These are phyloP conservation scores for Stigmatopora nigra DNA, from an alignment of 2,113 vertebrate genomes.

Conservation along the genomic window DNA sequence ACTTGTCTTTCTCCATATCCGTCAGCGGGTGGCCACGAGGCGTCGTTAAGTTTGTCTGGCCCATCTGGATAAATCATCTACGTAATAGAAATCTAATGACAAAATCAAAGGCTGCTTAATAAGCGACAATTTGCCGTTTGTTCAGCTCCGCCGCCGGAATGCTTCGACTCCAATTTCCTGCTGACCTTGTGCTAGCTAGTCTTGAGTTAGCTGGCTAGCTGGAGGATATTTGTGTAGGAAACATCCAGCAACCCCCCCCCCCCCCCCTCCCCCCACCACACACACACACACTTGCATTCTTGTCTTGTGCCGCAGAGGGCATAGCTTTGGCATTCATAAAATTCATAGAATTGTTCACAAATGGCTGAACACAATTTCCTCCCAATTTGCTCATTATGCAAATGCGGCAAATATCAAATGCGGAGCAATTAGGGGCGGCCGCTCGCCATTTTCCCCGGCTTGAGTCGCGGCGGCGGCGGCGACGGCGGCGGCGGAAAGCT, in stretches of 20 bases:
- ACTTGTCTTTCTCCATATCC: slow-evolving; percentile 88
- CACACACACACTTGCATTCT: too few relatives aligned
- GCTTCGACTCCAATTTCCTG: not conserved
- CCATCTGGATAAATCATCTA: too few relatives aligned
- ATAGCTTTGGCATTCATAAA: slow-evolving; percentile 99
- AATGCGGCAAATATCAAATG: slow-evolving; percentile 99
- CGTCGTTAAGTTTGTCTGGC: too few relatives aligned
- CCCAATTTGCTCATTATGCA: slow-evolving; percentile 99
- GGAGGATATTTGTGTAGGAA: slow-evolving; percentile 1
- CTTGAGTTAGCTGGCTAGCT: not conserved
- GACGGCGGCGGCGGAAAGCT: slow-evolving; percentile 99
- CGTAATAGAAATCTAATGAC: slow-evolving; percentile 66
- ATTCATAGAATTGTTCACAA: slow-evolving; percentile 96
- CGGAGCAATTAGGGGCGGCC: slow-evolving; percentile 98
- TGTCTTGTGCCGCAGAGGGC: slow-evolving; percentile 76
- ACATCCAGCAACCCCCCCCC: too few relatives aligned
- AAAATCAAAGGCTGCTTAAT: slow-evolving; percentile 67
- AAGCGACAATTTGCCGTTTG: slow-evolving; percentile 58
- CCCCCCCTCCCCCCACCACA: too few relatives aligned
- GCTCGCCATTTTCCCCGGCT: slow-evolving; percentile 95
- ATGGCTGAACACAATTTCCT: slow-evolving; percentile 99
- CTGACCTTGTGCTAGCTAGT: slow-evolving; percentile 3
- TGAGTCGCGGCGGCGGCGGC: too few relatives aligned
- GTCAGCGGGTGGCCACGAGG: too few relatives aligned
- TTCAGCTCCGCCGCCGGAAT: slow-evolving; percentile 48